phyloP scores from a whole-genome alignment of 2,797 vertebrate species.

The Pantherophis vulpinus region DNA sequence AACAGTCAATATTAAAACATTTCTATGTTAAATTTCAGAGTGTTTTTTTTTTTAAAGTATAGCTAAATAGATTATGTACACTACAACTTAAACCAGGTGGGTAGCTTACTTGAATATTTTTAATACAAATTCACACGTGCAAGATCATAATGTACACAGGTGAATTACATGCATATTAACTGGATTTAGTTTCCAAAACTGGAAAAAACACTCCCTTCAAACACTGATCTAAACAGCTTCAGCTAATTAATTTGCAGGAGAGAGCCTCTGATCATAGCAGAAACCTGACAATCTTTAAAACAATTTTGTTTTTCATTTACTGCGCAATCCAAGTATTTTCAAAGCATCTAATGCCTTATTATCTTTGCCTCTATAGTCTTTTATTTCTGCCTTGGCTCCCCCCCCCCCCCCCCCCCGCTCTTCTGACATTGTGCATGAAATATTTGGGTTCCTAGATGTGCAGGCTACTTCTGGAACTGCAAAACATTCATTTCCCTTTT shows the following conservation, averaged over 20 bases:
- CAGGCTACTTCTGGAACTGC: background rate
- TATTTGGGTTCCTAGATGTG: background rate
- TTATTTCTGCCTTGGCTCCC: background rate
- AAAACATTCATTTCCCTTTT: background rate
- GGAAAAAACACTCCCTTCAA: background rate
- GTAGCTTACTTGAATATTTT: background rate
- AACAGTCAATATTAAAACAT: background rate
- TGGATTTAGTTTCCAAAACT: background rate
- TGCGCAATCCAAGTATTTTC: background rate
- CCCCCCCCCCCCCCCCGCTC: too few species aligned
- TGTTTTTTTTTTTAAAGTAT: background rate
- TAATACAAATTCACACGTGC: background rate
- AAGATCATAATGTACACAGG: background rate
- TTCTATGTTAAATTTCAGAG: background rate
- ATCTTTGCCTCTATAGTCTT: background rate
- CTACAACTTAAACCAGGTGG: background rate
- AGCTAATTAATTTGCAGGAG: background rate
- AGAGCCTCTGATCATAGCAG: background rate
- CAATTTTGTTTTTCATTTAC: background rate
- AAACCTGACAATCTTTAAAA: slow-evolving; percentile 14
- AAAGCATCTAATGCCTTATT: background rate
- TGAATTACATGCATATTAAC: background rate
- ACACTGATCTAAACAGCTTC: background rate
- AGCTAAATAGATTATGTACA: background rate
- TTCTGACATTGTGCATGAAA: background rate